Evolutionary conservation across 2,888 invertebrate species (phyloP), one percentile per base, ranked within the genome.

Genomic region (Caenorhabditis wallacei): DNA sequence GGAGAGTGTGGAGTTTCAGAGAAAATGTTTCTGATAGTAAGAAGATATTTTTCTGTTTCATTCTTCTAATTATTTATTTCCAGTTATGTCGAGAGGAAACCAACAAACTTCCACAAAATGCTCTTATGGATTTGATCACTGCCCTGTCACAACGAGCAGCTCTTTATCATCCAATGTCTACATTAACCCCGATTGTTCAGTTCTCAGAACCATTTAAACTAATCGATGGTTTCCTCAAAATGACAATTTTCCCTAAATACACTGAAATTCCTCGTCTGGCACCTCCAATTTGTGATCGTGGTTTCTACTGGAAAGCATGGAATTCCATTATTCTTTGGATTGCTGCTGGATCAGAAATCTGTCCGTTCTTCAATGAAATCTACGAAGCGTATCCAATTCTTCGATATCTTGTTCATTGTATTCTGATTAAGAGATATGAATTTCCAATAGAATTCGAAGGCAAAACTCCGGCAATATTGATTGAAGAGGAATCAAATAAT

Each of bases 1-100:
- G 81, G 78, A 54, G 86, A 86, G 18, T 84, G 79, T 54, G 79
- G 83, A 22, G 51, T 86, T 16, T 69, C 78, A 11, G 78, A 82
- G 51, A 63, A 69, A 13, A 69, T 82, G 79, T 18, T 79, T 46
- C 26, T 64, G 22, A 37, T 82, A 68, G 76, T 82, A 35, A 40
- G 56, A 35, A 16, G n/a, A 30, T 13, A 30, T 30, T 30, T 2
- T 24, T 43, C 22, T 13, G 2, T 26, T 43, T 46, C 4, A 16
- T 24, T n/a, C n/a, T 30, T 30, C 8, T 5, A 30, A 3, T 30
- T 30, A 40, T 5, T 76, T 61, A n/a, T 57, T 71, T 80, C 20
- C 70, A 82, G 76, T 11, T 76, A n/a, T 70, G 71, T 30, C 59
- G 43, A 10, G 66, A 63, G 20, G 35, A 43, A 35, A 18, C n/a